phyloP scores from a whole-genome alignment of 2,888 invertebrate genomes.

The Ganaspis brasiliensis region DNA sequence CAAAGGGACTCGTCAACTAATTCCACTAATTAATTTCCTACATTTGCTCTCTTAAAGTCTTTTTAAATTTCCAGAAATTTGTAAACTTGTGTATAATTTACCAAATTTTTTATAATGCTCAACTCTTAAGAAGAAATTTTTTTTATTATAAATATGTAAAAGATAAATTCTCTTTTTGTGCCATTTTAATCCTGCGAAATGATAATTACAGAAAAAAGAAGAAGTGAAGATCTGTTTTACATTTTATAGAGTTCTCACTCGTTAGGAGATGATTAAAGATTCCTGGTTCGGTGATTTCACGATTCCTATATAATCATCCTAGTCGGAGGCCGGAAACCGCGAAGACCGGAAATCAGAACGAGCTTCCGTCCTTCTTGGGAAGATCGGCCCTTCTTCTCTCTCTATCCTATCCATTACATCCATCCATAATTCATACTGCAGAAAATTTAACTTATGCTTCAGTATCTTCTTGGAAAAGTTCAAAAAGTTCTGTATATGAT shows the following conservation, averaged over 20 bases:
- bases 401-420: conserved; percentile 37
- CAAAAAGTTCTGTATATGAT: conserved; percentile 14
- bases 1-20: conserved; percentile 30
- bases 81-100: neutral
- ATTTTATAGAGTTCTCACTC: neutral
- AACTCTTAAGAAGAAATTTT: no score
- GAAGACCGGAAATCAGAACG: conserved; percentile 34
- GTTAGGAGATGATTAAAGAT: conserved; percentile 16
- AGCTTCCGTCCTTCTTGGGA: conserved; percentile 32
- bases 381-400: conserved; percentile 12
- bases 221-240: conserved; percentile 1
- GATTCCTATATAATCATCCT: conserved; percentile 32
- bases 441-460: conserved; percentile 39
- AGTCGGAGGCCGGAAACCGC: conserved; percentile 15
- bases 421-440: conserved; percentile 35
- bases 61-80: neutral
- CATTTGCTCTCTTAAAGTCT: conserved; percentile 2
- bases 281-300: conserved; percentile 19
- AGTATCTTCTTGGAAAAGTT: conserved; percentile 20
- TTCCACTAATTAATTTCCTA: conserved; percentile 24
- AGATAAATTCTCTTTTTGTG: neutral
- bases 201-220: neutral
- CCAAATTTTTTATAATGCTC: no score
- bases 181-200: neutral
- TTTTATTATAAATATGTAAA: no score